phyloP scores from a whole-genome alignment of 2,888 invertebrate genomes.

The Drosophila ochracea region DNA sequence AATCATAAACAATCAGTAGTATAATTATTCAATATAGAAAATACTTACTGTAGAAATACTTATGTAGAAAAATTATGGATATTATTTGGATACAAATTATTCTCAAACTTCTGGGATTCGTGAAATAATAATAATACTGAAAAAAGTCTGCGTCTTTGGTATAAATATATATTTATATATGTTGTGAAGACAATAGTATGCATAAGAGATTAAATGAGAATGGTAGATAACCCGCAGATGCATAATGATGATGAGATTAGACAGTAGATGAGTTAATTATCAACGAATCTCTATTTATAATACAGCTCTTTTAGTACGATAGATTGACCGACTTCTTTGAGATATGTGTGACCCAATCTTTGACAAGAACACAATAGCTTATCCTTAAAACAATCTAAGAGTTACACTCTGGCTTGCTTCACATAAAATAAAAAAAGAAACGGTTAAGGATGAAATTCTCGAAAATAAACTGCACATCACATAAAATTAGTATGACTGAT shows the following conservation, averaged over 20 bases:
- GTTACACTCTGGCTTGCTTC: not conserved
- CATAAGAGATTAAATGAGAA: not conserved
- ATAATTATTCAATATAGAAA: not conserved
- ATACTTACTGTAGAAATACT: no score
- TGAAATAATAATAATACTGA: no score
- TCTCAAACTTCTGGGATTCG: no score
- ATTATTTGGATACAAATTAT: no score
- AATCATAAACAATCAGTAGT: conserved; percentile 4
- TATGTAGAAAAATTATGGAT: no score
- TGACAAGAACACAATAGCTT: not conserved
- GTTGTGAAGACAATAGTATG: not conserved
- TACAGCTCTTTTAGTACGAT: not conserved
- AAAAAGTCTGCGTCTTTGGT: no score
- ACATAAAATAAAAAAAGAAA: not conserved
- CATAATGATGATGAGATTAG: not conserved
- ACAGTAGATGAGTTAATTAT: not conserved
- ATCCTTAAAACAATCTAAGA: not conserved
- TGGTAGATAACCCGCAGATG: not conserved
- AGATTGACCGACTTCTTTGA: not conserved
- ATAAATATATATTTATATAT: not conserved
- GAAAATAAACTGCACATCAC: not conserved
- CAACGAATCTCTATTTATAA: not conserved
- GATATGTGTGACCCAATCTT: not conserved
- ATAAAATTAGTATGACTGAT: not conserved
- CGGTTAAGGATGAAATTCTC: not conserved